Conservation (phyloP, 2,113 vertebrate genomes). For the Climacteris rufus region DNA sequence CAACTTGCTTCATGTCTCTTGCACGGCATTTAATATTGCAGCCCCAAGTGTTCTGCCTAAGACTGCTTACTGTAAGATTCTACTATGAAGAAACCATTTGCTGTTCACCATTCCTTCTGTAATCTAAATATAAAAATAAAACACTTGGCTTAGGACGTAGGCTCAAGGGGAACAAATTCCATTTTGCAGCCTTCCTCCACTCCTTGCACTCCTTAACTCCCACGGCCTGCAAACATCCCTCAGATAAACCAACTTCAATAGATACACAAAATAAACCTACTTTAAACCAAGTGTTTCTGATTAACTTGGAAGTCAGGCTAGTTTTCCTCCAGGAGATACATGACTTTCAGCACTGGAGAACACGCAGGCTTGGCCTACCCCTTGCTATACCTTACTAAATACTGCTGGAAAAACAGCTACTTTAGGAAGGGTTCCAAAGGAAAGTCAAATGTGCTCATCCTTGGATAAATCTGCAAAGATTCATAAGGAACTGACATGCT, state of each 20-base stretch:
- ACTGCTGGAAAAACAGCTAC: neutral
- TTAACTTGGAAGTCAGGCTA: neutral
- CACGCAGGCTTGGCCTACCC: neutral
- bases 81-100: neutral
- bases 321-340: neutral
- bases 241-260: neutral
- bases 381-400: neutral
- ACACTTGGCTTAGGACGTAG: neutral
- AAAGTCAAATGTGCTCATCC: neutral
- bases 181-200: neutral
- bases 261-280: neutral
- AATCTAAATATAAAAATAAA: neutral
- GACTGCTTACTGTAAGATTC: neutral
- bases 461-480: neutral
- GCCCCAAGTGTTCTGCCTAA: neutral
- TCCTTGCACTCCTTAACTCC: neutral
- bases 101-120: neutral
- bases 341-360: neutral
- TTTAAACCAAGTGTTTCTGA: neutral
- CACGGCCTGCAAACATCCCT: neutral
- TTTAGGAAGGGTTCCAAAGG: neutral
- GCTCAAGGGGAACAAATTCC: neutral
- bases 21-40: neutral
- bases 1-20: neutral
- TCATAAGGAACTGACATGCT: accelerated